Percentiles rank a stretch among this genome's conserved stretches.
Conservation (phyloP, 2,797 vertebrate genomes). For the Paramormyrops hopkinsi region DNA sequence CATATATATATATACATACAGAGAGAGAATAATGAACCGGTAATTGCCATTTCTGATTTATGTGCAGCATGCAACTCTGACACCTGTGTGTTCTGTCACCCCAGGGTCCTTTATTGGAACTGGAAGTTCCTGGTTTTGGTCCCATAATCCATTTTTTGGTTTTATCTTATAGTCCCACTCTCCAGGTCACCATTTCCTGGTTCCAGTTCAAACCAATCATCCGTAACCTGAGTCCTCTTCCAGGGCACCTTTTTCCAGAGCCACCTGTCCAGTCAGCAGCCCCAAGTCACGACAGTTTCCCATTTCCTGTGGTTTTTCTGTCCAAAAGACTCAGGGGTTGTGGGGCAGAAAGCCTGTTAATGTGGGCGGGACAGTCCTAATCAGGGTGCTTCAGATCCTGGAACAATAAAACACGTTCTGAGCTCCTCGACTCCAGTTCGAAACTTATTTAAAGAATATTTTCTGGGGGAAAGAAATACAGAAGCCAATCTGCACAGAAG, state of each 20-base stretch:
- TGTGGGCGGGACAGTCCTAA: not conserved
- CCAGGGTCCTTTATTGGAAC: not conserved
- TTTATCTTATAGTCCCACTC: not conserved
- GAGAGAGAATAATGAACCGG: constrained; percentile 29
- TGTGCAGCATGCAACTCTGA: constrained; percentile 51
- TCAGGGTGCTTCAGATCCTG: not conserved
- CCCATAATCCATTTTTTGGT: not conserved
- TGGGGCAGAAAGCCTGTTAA: not conserved
- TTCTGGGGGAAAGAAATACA: not conserved
- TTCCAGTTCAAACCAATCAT: not conserved
- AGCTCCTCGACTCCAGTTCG: not conserved
- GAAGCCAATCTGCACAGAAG: not conserved
- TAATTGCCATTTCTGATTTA: constrained; percentile 64
- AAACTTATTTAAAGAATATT: constrained; percentile 26
- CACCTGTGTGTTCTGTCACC: not conserved
- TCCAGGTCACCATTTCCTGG: not conserved
- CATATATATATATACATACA: not conserved
- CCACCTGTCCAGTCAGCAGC: not conserved
- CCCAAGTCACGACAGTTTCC: not conserved
- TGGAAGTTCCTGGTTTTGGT: not conserved
- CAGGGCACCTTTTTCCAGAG: not conserved
- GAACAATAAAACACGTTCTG: not conserved
- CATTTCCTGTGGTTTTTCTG: not conserved
- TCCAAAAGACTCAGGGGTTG: not conserved
- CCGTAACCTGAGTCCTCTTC: not conserved